A percentile compares a stretch with the other conserved stretches of the same genome.
Conservation (phyloP, 2,797 vertebrate genomes). For the Bryconaethiops microstoma region DNA sequence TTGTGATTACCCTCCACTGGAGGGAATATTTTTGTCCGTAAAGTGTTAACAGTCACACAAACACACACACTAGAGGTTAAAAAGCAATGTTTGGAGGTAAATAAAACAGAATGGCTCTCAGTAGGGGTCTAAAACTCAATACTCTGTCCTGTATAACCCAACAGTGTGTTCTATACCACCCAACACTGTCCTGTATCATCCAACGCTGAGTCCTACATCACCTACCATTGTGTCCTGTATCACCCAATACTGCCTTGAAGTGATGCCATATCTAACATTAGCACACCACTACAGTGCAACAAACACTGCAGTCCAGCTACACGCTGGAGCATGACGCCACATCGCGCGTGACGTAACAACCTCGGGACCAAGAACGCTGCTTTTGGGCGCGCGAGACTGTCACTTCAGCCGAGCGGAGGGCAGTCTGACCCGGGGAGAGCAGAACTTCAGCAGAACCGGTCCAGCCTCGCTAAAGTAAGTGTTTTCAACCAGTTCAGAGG, state of each 20-base stretch:
- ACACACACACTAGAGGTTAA: too few relatives aligned
- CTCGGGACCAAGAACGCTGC: slow-evolving; percentile 31
- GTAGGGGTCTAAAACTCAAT: too few relatives aligned
- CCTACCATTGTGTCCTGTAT: too few relatives aligned
- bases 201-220: too few relatives aligned
- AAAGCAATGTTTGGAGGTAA: too few relatives aligned
- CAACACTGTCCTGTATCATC: too few relatives aligned
- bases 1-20: too few relatives aligned
- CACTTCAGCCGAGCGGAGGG: slow-evolving; percentile 61
- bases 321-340: not conserved
- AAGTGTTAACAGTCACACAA: too few relatives aligned
- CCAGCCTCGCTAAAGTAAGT: slow-evolving; percentile 12
- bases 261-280: not conserved
- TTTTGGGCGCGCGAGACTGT: slow-evolving; percentile 55
- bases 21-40: too few relatives aligned
- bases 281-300: not conserved
- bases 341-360: slow-evolving; percentile 31
- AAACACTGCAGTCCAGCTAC: not conserved
- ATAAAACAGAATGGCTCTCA: too few relatives aligned
- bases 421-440: not conserved
- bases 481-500: too few relatives aligned
- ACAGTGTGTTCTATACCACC: not conserved
- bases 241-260: not conserved
- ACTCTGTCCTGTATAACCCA: too few relatives aligned
- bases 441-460: not conserved